Conservation (phyloP, 2,797 vertebrate species). For the Poecilia picta region DNA sequence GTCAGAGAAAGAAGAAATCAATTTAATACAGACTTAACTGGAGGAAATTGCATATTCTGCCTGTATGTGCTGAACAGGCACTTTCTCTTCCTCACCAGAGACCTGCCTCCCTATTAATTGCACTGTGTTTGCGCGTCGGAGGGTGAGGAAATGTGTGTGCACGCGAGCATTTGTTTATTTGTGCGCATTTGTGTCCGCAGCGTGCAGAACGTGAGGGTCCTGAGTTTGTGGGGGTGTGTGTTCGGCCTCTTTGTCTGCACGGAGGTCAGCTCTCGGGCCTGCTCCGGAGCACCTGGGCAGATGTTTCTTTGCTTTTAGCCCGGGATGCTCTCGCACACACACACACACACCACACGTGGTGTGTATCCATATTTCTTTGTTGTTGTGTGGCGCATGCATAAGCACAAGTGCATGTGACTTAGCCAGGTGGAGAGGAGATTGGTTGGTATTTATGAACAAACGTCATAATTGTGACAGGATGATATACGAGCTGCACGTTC, state of each 20-base stretch:
- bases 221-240: slow-evolving; percentile 29
- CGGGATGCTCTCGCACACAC: slow-evolving; percentile 22
- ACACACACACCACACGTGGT: slow-evolving; percentile 27
- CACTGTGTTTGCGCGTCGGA: slow-evolving; percentile 60
- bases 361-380: slow-evolving; percentile 59
- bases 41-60: slow-evolving; percentile 89
- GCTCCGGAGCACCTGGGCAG: slow-evolving; percentile 46
- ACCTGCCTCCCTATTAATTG: slow-evolving; percentile 81
- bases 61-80: slow-evolving; percentile 81
- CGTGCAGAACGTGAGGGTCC: slow-evolving; percentile 32
- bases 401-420: slow-evolving; percentile 76
- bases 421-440: slow-evolving; percentile 84
- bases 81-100: slow-evolving; percentile 80
- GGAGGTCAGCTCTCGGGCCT: slow-evolving; percentile 69
- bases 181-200: slow-evolving; percentile 49
- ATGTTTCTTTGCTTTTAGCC: slow-evolving; percentile 56
- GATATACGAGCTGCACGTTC: slow-evolving; percentile 80
- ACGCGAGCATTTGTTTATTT: slow-evolving; percentile 65
- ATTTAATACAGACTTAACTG: slow-evolving; percentile 90
- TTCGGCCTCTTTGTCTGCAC: slow-evolving; percentile 45
- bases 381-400: slow-evolving; percentile 49
- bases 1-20: slow-evolving; percentile 88
- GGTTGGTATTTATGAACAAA: slow-evolving; percentile 88
- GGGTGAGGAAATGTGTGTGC: slow-evolving; percentile 49
- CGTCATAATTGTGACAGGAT: slow-evolving; percentile 90